Evolutionary conservation across 2,888 invertebrate species (phyloP), one percentile per base, ranked within the genome.

Genomic region (Slavum lentiscoides): DNA sequence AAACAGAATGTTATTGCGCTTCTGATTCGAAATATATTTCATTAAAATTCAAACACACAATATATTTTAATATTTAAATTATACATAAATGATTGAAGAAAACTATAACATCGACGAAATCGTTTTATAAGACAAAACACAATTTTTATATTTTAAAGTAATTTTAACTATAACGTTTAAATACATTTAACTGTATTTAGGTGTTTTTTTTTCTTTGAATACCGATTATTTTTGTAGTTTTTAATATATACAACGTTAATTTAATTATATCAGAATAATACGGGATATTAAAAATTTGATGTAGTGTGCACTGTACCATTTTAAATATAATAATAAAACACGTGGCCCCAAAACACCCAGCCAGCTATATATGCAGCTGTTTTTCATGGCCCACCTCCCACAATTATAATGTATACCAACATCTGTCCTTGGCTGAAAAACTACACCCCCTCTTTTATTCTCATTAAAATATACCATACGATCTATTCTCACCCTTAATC

Each of bases 381-480:
- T 72, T 72, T 72, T 23, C n/a, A 13, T 66, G 30, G 30, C 30
- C 43, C 72, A 66, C 43, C 72, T 58, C 64, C 66, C 37, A 39
- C 62, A 70, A 55, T 23, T 55, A 49, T 8, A 49, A 43, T 6
- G 43, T 49, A 49, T 9, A 69, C 80, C 2, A 80, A 80, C 80
- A 80, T 72, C 80, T 80, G 80, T 80, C 64, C 70, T 58, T 37
- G 19, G 19, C 55, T 72, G 58, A 55, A 64, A 64, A 70, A 64
- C 49, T 11, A 6, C 43, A 21, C 69, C 62, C 62, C 70, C 67
- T 49, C 68, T 66, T 23, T 53, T 72, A 55, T 37, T 55, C 23
- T 5, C 15, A 58, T 53, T 69, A 43, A 21, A 19, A 72, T 66
- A 39, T n/a, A 72, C 49, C 30, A 5, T 66, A 21, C 30, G 19